Percentiles rank a stretch among this genome's conserved stretches.
phyloP scores from a whole-genome alignment of 35 echinoderm and acorn worm genomes.

The Hemicentrotus pulcherrimus region DNA sequence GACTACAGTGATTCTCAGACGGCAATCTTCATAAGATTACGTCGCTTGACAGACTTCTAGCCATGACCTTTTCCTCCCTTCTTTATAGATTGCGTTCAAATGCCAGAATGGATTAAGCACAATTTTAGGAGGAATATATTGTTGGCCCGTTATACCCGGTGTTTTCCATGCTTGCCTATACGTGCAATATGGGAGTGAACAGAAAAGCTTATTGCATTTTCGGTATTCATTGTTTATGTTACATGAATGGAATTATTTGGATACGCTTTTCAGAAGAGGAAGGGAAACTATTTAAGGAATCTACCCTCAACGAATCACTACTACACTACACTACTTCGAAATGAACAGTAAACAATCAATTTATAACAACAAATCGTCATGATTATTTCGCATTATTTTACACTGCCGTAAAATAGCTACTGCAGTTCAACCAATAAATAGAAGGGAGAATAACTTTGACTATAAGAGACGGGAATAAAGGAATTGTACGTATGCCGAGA shows the following conservation, averaged over 20 bases:
- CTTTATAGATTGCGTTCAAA: slow-evolving; percentile 1
- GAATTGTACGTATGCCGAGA: no score
- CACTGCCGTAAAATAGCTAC: no score
- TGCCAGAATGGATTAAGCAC: slow-evolving; percentile 31
- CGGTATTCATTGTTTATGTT: not conserved
- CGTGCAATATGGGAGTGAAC: not conserved
- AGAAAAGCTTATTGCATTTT: not conserved
- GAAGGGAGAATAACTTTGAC: no score
- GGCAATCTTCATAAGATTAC: not conserved
- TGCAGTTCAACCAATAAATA: no score
- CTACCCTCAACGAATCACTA: no score
- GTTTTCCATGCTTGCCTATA: not conserved
- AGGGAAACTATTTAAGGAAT: no score
- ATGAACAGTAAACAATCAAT: no score
- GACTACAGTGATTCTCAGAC: not conserved
- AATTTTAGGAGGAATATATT: not conserved
- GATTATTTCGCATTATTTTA: no score
- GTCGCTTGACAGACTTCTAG: not conserved
- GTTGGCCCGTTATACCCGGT: not conserved
- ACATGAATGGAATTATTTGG: not conserved
- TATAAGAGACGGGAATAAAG: no score
- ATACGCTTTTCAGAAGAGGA: no score
- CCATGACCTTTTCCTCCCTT: not conserved
- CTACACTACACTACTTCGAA: no score
- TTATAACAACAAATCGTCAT: no score